phyloP scores from a whole-genome alignment of 64 coral and sea anemone species.

The Anthopleura sola region DNA sequence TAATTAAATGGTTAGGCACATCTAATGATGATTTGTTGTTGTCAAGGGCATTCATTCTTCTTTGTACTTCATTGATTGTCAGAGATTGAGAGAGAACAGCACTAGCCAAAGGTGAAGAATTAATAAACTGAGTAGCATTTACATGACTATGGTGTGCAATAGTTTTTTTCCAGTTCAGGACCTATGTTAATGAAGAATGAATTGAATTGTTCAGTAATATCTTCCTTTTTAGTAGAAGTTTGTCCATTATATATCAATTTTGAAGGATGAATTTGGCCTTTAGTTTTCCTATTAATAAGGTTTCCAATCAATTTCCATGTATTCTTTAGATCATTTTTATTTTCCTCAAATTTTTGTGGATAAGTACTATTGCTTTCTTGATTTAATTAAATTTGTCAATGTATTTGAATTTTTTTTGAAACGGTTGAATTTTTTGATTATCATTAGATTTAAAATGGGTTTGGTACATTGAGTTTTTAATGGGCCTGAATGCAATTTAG shows the following conservation, averaged over 20 bases:
- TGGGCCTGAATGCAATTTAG: no score
- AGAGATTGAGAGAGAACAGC: slow-evolving; percentile 43
- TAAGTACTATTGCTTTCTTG: slow-evolving; percentile 35
- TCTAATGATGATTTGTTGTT: slow-evolving; percentile 44
- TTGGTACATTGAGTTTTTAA: slow-evolving; percentile 26
- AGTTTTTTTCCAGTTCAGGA: slow-evolving; percentile 37
- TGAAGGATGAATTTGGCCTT: slow-evolving; percentile 40
- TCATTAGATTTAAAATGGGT: slow-evolving; percentile 24
- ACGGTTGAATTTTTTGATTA: slow-evolving; percentile 9
- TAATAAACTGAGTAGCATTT: not conserved
- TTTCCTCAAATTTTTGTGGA: slow-evolving; percentile 21
- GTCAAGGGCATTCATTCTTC: slow-evolving; percentile 17
- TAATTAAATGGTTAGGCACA: slow-evolving; percentile 43
- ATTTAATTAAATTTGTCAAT: slow-evolving; percentile 34
- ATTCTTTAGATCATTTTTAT: slow-evolving; percentile 43
- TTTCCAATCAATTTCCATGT: slow-evolving; percentile 44
- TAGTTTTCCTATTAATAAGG: slow-evolving; percentile 50
- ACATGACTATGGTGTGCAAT: not conserved
- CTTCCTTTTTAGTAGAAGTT: slow-evolving; percentile 13
- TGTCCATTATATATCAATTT: slow-evolving; percentile 40
- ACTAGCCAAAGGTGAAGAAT: slow-evolving; percentile 26
- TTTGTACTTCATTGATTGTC: slow-evolving; percentile 35
- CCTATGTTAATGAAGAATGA: slow-evolving; percentile 59
- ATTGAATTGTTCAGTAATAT: slow-evolving; percentile 74
- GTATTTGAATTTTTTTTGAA: slow-evolving; percentile 56